Base-by-base conservation (phyloP, 2,888 invertebrate species). In the Campaea margaritaria region DNA sequence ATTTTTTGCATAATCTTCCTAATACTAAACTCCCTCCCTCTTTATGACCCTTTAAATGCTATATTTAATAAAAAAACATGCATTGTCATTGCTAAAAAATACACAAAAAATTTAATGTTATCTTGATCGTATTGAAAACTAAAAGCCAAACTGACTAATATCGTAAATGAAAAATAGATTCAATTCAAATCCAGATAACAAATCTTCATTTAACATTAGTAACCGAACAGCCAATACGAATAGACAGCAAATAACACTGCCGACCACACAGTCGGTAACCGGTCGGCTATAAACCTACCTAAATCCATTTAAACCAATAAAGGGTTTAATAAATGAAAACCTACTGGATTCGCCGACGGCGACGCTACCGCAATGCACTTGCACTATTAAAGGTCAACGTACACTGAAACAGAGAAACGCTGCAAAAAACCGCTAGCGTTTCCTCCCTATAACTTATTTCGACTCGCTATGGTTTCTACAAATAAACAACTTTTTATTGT, bases 281-380 rank as follows among this genome's bases (percentile, higher is more conserved):
- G 38, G 28, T 65, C 60, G 64, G 65, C 68, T 67, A 72, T 73
- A 77, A 75, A 83, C 76, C 77, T 78, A 78, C 68, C 79, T 81
- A 87, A 91, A 88, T 88, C 91, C 85, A 69, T 83, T 82, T 91
- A 91, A 91, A 87, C 91, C 91, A 89, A 91, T 91, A 89, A 91
- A 90, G 61, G 91, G 84, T 87, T 89, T 83, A 86, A 86, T 87
- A 86, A 89, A 89, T 87, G 87, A 86, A 91, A 89, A 87, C 87
- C 89, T 90, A 91, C 86, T 85, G 89, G 87, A 84, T 87, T 86
- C 81, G 81, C 84, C 75, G 80, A 62, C 76, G 83, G 78, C 78
- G 74, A 67, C 73, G 76, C 74, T 81, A 62, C 80, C 83, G 87
- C 85, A 85, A 85, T 45, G 39, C 51, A 54, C 88, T 86, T 82